Conservation (phyloP, 2,797 vertebrate species). For the Microctenopoma stevenorrisi region DNA sequence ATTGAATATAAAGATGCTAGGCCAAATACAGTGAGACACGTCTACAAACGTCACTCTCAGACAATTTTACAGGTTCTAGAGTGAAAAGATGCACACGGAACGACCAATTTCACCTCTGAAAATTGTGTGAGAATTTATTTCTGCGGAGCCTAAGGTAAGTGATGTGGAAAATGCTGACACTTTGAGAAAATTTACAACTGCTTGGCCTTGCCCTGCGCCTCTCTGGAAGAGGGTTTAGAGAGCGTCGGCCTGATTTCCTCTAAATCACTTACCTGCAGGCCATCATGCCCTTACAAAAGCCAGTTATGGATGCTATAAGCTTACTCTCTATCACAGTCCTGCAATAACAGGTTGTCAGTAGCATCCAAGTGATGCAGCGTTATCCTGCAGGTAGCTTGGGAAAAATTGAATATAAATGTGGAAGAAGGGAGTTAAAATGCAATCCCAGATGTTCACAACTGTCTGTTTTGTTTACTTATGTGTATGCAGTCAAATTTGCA, state of each 20-base stretch:
- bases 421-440: slow-evolving; percentile 18
- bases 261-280: slow-evolving; percentile 77
- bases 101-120: slow-evolving; percentile 69
- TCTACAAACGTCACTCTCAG: slow-evolving; percentile 37
- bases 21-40: slow-evolving; percentile 52
- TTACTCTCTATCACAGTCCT: slow-evolving; percentile 51
- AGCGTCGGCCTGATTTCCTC: slow-evolving; percentile 71
- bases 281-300: slow-evolving; percentile 66
- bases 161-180: slow-evolving; percentile 78
- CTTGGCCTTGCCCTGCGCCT: slow-evolving; percentile 67
- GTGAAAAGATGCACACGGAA: slow-evolving; percentile 56
- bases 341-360: slow-evolving; percentile 57
- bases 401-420: slow-evolving; percentile 64
- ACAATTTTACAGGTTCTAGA: slow-evolving; percentile 45
- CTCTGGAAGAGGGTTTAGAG: slow-evolving; percentile 53
- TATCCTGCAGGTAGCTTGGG: slow-evolving; percentile 43
- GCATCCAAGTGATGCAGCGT: slow-evolving; percentile 48
- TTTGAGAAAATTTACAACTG: slow-evolving; percentile 73
- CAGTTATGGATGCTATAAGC: slow-evolving; percentile 69
- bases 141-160: slow-evolving; percentile 58
- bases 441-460: slow-evolving; percentile 6
- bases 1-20: slow-evolving; percentile 32
- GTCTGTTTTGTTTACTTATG: slow-evolving; percentile 51
- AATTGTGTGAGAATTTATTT: slow-evolving; percentile 77
- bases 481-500: slow-evolving; percentile 12